Evolutionary conservation across 2,888 invertebrate species (phyloP).

Genomic region (Spisula solida): DNA sequence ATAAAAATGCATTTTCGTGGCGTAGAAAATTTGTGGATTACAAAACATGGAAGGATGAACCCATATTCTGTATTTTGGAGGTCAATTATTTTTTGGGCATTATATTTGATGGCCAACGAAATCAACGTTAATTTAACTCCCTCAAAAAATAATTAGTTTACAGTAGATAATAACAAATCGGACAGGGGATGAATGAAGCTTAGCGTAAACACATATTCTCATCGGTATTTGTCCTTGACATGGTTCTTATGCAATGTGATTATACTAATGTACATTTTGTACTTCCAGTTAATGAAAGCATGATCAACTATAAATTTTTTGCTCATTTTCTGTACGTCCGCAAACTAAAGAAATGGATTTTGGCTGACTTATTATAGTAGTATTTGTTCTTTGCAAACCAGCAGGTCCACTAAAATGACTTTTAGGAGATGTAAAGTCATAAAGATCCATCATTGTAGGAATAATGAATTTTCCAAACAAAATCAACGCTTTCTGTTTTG

Average conservation of each 20-base stretch:
- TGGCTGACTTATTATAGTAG: slow-evolving; percentile 14
- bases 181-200: too few relatives aligned
- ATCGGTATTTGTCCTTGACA: too few relatives aligned
- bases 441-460: slow-evolving; percentile 38
- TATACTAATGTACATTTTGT: not conserved
- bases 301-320: not conserved
- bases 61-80: too few relatives aligned
- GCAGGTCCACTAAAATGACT: slow-evolving; percentile 12
- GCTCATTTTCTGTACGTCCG: not conserved
- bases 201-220: too few relatives aligned
- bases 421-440: slow-evolving; percentile 29
- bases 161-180: too few relatives aligned
- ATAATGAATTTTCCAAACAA: slow-evolving; percentile 44
- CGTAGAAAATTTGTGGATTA: too few relatives aligned
- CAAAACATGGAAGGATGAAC: too few relatives aligned
- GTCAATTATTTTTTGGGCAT: too few relatives aligned
- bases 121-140: too few relatives aligned
- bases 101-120: too few relatives aligned
- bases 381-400: slow-evolving; percentile 16
- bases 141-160: too few relatives aligned
- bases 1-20: too few relatives aligned
- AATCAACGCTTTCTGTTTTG: slow-evolving; percentile 30
- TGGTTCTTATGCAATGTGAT: not conserved
- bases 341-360: not conserved
- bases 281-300: slow-evolving; percentile 10